These are phyloP conservation scores for Teleogryllus oceanicus DNA, from an alignment of 2,888 invertebrate species.

Conservation along the genomic window DNA sequence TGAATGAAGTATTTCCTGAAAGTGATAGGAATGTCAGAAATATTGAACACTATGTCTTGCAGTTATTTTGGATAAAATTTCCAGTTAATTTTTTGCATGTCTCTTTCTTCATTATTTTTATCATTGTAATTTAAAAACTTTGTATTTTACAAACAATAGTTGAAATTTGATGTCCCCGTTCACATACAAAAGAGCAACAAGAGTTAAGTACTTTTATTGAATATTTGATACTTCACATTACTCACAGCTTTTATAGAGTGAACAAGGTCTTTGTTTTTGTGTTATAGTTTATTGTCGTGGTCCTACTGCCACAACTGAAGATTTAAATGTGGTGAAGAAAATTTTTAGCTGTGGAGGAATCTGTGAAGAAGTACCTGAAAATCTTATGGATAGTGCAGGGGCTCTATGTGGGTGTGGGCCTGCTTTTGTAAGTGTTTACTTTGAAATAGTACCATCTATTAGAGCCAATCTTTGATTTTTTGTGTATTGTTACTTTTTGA, in stretches of 20 bases:
- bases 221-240: not conserved
- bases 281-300: constrained; percentile 38
- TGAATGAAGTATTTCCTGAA: too few species aligned
- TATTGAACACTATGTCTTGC: too few species aligned
- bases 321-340: constrained; percentile 57
- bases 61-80: too few species aligned
- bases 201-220: not conserved
- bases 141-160: not conserved
- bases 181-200: too few species aligned
- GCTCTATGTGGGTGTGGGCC: constrained; percentile 86
- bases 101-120: too few species aligned
- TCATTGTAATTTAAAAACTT: not conserved
- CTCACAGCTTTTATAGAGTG: too few species aligned
- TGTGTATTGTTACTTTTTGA: too few species aligned
- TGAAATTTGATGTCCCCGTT: not conserved
- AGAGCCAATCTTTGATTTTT: too few species aligned
- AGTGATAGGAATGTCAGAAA: too few species aligned
- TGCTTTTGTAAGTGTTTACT: constrained; percentile 71
- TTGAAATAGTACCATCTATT: not conserved
- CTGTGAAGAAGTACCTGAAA: constrained; percentile 74
- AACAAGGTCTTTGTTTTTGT: not conserved
- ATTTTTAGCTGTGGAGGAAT: constrained; percentile 62
- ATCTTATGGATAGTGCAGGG: constrained; percentile 73
- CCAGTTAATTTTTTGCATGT: too few species aligned
- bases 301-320: constrained; percentile 52